These are phyloP conservation scores for Lepetodrilus schrolli DNA, from an alignment of 2,888 invertebrate species.

Conservation along the genomic window DNA sequence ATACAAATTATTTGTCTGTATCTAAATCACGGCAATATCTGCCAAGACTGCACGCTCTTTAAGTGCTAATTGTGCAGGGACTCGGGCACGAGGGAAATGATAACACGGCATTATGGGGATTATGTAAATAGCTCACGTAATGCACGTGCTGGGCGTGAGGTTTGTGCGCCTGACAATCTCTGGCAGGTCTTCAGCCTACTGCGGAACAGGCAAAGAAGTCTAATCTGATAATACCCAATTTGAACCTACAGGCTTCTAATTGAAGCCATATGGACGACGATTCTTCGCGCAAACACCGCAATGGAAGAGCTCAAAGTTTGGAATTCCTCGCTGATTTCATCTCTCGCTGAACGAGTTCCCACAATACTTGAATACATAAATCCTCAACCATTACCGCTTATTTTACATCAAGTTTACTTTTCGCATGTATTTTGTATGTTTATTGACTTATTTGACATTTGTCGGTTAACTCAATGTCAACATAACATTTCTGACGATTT, in stretches of 20 bases:
- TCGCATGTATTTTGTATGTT: too few species aligned
- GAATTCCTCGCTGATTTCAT: too few species aligned
- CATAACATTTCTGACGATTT: too few species aligned
- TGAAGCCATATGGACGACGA: not conserved
- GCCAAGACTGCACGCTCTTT: not conserved
- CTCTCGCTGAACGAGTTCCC: too few species aligned
- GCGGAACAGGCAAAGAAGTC: not conserved
- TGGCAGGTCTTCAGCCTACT: not conserved
- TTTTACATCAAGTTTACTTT: too few species aligned
- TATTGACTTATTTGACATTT: too few species aligned
- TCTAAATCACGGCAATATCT: not conserved
- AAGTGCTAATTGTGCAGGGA: not conserved
- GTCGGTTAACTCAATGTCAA: too few species aligned
- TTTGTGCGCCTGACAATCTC: not conserved
- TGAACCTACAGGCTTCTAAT: constrained; percentile 15
- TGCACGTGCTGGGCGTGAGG: constrained; percentile 9
- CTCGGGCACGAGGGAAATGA: not conserved
- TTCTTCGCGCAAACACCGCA: not conserved
- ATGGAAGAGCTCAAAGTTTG: too few species aligned
- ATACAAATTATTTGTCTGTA: not conserved
- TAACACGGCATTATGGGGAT: not conserved
- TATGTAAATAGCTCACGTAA: constrained; percentile 3
- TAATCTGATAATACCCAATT: constrained; percentile 13
- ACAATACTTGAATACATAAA: too few species aligned
- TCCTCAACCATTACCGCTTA: too few species aligned